Evolutionary conservation across 2,113 vertebrate species (phyloP).

Genomic region (Alexandromys fortis): DNA sequence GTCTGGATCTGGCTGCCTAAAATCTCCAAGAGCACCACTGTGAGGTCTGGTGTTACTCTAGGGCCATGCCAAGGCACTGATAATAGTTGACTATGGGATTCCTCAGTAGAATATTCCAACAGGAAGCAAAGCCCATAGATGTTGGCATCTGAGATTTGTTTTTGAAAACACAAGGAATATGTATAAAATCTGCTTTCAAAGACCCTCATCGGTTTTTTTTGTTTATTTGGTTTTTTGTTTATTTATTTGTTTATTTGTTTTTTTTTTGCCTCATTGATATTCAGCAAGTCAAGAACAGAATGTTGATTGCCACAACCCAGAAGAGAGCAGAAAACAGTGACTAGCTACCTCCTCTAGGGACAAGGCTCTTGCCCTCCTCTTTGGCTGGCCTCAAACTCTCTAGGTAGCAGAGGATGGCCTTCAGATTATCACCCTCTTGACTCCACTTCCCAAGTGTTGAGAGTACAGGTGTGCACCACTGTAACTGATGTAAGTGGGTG

Average conservation of each 20-base stretch:
- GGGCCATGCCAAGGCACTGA: not conserved
- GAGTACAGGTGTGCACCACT: not conserved
- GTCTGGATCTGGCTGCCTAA: not conserved
- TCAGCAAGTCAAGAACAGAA: slow-evolving; percentile 19
- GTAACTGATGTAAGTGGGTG: not conserved
- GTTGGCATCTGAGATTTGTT: not conserved
- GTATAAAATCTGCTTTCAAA: not conserved
- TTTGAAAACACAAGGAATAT: not conserved
- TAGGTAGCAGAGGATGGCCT: not conserved
- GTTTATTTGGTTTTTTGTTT: not conserved
- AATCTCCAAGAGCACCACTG: not conserved
- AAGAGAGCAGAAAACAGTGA: not conserved
- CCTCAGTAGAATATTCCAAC: not conserved
- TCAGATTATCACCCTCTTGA: not conserved
- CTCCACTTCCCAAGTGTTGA: not conserved
- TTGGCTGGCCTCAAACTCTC: not conserved
- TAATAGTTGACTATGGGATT: not conserved
- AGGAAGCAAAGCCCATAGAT: not conserved
- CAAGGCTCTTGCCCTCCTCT: not conserved
- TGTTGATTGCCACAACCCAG: not conserved
- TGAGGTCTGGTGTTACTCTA: not conserved
- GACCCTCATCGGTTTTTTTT: not conserved
- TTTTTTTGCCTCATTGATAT: not conserved
- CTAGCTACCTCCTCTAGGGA: not conserved
- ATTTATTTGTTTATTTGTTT: no score